phyloP scores from a whole-genome alignment of 2,888 invertebrate genomes.

The Galeruca laticollis region DNA sequence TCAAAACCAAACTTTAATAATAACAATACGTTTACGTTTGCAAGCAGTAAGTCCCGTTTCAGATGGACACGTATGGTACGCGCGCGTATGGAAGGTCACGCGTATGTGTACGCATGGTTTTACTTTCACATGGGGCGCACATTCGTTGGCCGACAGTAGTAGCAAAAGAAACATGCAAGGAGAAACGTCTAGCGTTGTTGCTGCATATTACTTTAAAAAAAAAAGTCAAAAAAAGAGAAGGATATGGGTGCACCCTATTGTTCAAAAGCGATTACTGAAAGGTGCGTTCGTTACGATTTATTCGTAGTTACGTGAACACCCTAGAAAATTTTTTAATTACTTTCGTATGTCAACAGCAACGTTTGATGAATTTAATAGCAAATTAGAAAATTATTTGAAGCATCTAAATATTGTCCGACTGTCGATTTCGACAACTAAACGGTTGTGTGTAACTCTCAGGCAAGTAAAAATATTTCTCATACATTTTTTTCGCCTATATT shows the following conservation, averaged over 20 bases:
- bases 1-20: too few species aligned
- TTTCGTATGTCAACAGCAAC: conserved; percentile 10
- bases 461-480: conserved; percentile 17
- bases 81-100: conserved; percentile 7
- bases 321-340: conserved; percentile 14
- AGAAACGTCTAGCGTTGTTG: conserved; percentile 14
- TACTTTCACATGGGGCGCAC: conserved; percentile 13
- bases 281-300: too few species aligned
- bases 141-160: conserved; percentile 7
- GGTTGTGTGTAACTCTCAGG: conserved; percentile 14
- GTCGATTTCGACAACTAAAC: conserved; percentile 13
- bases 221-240: conserved; percentile 14
- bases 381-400: conserved; percentile 12
- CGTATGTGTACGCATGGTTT: conserved; percentile 15
- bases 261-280: conserved; percentile 18
- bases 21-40: too few species aligned
- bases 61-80: conserved; percentile 19
- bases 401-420: conserved; percentile 16
- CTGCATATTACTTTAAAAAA: conserved; percentile 11
- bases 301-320: too few species aligned
- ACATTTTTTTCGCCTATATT: conserved; percentile 17
- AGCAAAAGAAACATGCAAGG: conserved; percentile 12
- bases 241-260: too few species aligned
- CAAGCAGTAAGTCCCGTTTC: conserved; percentile 8
- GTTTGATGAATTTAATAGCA: conserved; percentile 16